phyloP scores from a whole-genome alignment of 2,797 vertebrate species.

The Lagorchestes hirsutus region DNA sequence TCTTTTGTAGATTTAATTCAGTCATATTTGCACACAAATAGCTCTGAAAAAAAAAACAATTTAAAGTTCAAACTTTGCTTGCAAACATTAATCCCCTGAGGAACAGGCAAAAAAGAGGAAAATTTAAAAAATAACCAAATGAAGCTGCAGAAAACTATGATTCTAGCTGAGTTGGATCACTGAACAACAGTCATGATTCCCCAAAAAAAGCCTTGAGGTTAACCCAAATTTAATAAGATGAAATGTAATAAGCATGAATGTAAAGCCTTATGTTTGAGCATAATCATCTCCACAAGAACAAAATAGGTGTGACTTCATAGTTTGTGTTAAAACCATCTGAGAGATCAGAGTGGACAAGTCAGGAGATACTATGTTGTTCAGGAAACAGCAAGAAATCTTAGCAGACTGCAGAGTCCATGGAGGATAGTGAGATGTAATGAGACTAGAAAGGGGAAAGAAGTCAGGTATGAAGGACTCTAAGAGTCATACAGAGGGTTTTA shows the following conservation, averaged over 20 bases:
- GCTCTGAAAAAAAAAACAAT: not conserved
- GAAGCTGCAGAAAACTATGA: not conserved
- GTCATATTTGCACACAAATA: conserved; percentile 42
- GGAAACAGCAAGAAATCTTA: not conserved
- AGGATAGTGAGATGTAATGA: too few relatives aligned
- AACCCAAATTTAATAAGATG: not conserved
- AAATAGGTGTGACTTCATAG: not conserved
- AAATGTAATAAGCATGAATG: not conserved
- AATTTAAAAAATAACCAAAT: conserved; percentile 50
- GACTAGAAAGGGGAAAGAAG: too few relatives aligned
- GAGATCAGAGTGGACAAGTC: not conserved
- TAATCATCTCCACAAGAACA: not conserved
- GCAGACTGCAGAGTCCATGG: too few relatives aligned
- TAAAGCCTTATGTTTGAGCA: not conserved
- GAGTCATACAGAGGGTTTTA: too few relatives aligned
- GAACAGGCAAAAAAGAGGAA: conserved; percentile 57
- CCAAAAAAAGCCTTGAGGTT: not conserved
- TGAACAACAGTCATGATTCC: not conserved
- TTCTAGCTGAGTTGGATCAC: not conserved
- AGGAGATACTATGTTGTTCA: not conserved
- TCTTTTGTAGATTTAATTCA: conserved; percentile 38
- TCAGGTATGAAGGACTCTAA: too few relatives aligned
- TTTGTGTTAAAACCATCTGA: not conserved
- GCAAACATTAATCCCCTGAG: conserved; percentile 40
- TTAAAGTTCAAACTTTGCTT: conserved; percentile 35